Conservation (phyloP, 2,113 vertebrate genomes). For the Turnix velox region DNA sequence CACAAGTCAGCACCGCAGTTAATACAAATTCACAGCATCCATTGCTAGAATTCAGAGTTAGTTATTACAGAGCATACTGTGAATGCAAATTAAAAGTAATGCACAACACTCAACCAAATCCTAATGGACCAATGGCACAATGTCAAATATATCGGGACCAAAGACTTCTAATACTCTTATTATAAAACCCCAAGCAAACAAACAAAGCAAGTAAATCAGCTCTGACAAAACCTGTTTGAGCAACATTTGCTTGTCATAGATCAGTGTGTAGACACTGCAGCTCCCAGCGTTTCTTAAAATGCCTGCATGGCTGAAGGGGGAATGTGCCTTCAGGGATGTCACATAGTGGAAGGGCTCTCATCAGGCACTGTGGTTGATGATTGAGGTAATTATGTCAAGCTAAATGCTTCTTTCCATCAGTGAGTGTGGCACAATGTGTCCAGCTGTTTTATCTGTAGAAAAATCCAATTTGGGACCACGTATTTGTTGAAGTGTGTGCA, state of each 20-base stretch:
- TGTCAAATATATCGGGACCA: conserved; percentile 35
- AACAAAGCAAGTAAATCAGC: conserved; percentile 41
- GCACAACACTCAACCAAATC: conserved; percentile 20
- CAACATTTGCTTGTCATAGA: neutral
- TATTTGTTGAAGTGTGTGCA: neutral
- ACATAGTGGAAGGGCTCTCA: neutral
- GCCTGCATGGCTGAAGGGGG: neutral
- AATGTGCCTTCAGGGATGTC: neutral
- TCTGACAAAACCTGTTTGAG: neutral
- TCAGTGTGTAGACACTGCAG: neutral
- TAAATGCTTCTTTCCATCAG: neutral
- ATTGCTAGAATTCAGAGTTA: conserved; percentile 30
- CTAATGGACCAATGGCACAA: conserved; percentile 39
- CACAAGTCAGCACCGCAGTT: neutral
- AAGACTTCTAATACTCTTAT: conserved; percentile 40
- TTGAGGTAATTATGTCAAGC: neutral
- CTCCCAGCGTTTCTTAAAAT: neutral
- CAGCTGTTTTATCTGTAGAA: neutral
- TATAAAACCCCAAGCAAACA: conserved; percentile 18
- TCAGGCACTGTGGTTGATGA: neutral
- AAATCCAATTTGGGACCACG: neutral
- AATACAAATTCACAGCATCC: conserved; percentile 57
- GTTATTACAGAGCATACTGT: conserved; percentile 47
- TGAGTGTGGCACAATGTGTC: neutral
- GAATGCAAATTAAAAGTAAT: conserved; percentile 63